Evolutionary conservation across 2,113 vertebrate species (phyloP).

Genomic region (Seriola dumerili): DNA sequence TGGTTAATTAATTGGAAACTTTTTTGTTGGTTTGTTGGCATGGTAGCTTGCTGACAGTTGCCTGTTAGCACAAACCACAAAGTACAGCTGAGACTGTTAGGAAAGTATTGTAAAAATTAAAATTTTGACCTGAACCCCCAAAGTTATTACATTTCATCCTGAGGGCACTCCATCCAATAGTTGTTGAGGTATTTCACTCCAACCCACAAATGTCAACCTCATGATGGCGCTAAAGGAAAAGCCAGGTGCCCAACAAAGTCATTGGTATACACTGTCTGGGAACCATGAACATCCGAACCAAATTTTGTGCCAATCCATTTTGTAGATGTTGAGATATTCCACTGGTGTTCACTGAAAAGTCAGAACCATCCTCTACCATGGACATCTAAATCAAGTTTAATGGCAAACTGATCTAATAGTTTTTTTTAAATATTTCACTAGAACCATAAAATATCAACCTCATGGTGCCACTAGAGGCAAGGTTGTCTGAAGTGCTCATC

Average conservation of each 20-base stretch:
- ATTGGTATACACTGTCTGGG: background rate
- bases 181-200: background rate
- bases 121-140: too few species aligned
- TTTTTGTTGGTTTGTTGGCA: conserved; percentile 1
- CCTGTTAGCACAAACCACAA: too few species aligned
- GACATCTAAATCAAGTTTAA: background rate
- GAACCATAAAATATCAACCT: background rate
- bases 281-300: background rate
- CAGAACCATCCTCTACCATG: background rate
- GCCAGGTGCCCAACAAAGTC: background rate
- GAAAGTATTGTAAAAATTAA: background rate
- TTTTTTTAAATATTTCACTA: too few species aligned
- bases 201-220: background rate
- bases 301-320: background rate
- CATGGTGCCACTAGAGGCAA: background rate
- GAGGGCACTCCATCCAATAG: background rate
- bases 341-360: background rate
- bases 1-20: background rate
- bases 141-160: too few species aligned
- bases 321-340: background rate
- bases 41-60: too few species aligned
- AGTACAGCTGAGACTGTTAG: too few species aligned
- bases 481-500: background rate
- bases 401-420: background rate
- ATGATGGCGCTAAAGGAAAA: background rate